A percentile compares a stretch with the other conserved stretches of the same genome.
phyloP scores from a whole-genome alignment of 2,113 vertebrate species.

The Gasterosteus aculeatus region DNA sequence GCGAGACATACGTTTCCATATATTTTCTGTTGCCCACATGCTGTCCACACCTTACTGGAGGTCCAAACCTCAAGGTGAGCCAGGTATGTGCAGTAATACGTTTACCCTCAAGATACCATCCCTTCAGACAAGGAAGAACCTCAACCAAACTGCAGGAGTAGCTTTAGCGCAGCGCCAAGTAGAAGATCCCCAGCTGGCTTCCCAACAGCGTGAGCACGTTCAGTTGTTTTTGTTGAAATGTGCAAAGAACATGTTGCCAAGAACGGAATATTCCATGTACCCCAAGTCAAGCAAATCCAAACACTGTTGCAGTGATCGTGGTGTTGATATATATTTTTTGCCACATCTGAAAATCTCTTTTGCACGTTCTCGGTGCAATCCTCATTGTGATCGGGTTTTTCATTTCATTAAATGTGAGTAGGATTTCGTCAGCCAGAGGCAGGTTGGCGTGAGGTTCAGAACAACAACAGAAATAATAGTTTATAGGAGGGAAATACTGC shows the following conservation, averaged over 20 bases:
- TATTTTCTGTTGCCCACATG: not conserved
- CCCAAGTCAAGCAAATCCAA: not conserved
- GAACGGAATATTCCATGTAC: not conserved
- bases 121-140: not conserved
- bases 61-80: not conserved
- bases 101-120: not conserved
- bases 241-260: not conserved
- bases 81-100: not conserved
- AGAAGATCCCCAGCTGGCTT: not conserved
- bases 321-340: not conserved
- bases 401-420: conserved; percentile 56
- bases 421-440: conserved; percentile 62
- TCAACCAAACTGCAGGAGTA: not conserved
- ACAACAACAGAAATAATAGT: conserved; percentile 25
- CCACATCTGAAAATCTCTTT: conserved; percentile 32
- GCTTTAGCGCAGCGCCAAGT: not conserved
- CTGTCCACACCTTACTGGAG: not conserved
- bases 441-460: conserved; percentile 45
- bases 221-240: conserved; percentile 1
- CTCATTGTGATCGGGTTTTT: conserved; percentile 40
- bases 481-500: conserved; percentile 24
- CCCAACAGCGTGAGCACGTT: not conserved
- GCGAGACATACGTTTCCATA: not conserved
- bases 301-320: not conserved
- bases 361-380: conserved; percentile 27